Base-by-base conservation (phyloP, 37 sponge, comb jelly and placozoan species). In the Hormiphora californensis region DNA sequence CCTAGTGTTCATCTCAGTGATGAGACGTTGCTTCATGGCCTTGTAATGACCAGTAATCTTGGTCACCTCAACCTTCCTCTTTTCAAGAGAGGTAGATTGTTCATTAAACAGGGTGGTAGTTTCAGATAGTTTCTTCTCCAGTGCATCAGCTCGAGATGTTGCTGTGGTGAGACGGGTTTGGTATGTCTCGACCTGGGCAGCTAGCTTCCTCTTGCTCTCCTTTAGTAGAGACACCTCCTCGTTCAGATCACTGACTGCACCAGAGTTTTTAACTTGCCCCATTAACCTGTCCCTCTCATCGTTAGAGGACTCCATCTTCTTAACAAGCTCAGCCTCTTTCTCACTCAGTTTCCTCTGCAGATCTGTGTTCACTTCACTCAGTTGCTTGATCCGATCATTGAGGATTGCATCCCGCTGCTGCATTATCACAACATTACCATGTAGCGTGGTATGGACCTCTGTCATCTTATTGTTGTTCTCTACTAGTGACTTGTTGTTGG, bases 331-430 rank as follows among this genome's bases (percentile, higher is more conserved):
- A 11, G 19, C 35, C 23, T 43, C 21, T 3, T 43, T 41, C 1
- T 43, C 43, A 23, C 23, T 73, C 46, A 39, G 21, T 43, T 73
- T 43, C 11, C 17, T 46, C 35, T 73, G 46, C 2, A 73, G 46
- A 32, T 43, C 40, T 1, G 44, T 22, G 81, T n/a, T 41, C 3
- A 43, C 46, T 8, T 43, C 8, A 23, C 43, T 43, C 0, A 73
- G 46, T 73, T 73, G 40, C 22, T 73, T 43, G 5, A 22, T 43
- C 81, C 40, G 40, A 3, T 73, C 81, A 40, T 73, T 73, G 19
- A 73, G 81, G 43, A 43, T 43, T 17, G 41, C 28, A 40, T 73
- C 81, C 43, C 81, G 43, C 23, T 73, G 81, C 46, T 73, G 81
- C 21, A 32, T 43, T 0, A 73, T 46, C 1, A 46, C 9, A 40